phyloP scores from a whole-genome alignment of 1,140 invertebrate species.

The Drosophila sproati region DNA sequence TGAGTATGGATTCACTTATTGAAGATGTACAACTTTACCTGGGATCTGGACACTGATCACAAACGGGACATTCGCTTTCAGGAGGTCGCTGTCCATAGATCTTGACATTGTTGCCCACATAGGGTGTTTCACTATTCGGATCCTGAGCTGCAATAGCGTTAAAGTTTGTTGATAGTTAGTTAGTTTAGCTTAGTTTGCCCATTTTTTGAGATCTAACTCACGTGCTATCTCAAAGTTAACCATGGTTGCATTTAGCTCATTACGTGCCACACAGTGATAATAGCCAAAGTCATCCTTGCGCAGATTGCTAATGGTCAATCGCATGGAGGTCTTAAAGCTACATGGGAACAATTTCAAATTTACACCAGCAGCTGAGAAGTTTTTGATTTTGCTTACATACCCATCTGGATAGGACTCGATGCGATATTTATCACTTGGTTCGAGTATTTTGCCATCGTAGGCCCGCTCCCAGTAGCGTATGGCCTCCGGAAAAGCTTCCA shows the following conservation, averaged over 20 bases:
- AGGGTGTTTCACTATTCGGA: slow-evolving; percentile 80
- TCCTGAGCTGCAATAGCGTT: slow-evolving; percentile 62
- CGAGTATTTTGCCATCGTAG: slow-evolving; percentile 90
- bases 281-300: slow-evolving; percentile 88
- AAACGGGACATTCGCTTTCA: slow-evolving; percentile 87
- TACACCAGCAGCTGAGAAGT: no score
- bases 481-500: slow-evolving; percentile 94
- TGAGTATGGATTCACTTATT: neutral
- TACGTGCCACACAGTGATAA: slow-evolving; percentile 94
- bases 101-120: slow-evolving; percentile 81
- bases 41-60: slow-evolving; percentile 86
- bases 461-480: slow-evolving; percentile 93
- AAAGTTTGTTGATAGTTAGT: no score
- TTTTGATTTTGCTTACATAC: slow-evolving; percentile 46
- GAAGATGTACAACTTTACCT: slow-evolving; percentile 51
- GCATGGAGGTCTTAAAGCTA: slow-evolving; percentile 86
- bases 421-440: slow-evolving; percentile 89
- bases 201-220: slow-evolving; percentile 83
- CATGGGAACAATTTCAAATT: neutral
- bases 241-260: slow-evolving; percentile 90
- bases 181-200: neutral
- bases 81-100: slow-evolving; percentile 87
- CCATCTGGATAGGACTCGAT: slow-evolving; percentile 87
- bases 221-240: slow-evolving; percentile 91
- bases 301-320: slow-evolving; percentile 90